phyloP scores from a whole-genome alignment of 2,113 vertebrate genomes.

The Clinocottus analis region DNA sequence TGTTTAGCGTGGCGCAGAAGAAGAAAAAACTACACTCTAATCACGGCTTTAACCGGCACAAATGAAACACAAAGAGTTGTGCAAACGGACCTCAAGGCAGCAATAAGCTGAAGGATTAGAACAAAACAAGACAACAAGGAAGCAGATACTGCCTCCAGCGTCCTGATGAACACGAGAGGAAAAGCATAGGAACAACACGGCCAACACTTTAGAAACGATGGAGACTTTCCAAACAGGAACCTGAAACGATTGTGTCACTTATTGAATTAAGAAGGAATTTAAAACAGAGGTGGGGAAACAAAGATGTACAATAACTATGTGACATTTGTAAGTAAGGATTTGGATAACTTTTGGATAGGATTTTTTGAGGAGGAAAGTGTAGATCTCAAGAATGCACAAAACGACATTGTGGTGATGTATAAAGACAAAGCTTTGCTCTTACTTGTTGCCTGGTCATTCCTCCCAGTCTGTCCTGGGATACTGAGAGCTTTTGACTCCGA shows the following conservation, averaged over 20 bases:
- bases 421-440: constrained; percentile 56
- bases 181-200: too few relatives aligned
- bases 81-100: background rate
- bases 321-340: background rate
- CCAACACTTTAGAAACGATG: background rate
- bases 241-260: background rate
- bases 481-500: constrained; percentile 44
- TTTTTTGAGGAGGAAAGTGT: background rate
- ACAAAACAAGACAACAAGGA: background rate
- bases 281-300: background rate
- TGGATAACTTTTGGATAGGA: background rate
- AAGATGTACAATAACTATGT: background rate
- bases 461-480: constrained; percentile 50
- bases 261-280: background rate
- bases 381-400: constrained; percentile 1
- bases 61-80: background rate
- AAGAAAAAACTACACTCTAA: background rate
- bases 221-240: background rate
- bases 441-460: constrained; percentile 59
- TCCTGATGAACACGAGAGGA: too few relatives aligned
- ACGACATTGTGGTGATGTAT: constrained; percentile 14
- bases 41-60: background rate
- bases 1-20: background rate
- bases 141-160: background rate
- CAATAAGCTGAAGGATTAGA: too few relatives aligned